phyloP scores from a whole-genome alignment of 23 tunicate genomes.

The Ascidia mentula region DNA sequence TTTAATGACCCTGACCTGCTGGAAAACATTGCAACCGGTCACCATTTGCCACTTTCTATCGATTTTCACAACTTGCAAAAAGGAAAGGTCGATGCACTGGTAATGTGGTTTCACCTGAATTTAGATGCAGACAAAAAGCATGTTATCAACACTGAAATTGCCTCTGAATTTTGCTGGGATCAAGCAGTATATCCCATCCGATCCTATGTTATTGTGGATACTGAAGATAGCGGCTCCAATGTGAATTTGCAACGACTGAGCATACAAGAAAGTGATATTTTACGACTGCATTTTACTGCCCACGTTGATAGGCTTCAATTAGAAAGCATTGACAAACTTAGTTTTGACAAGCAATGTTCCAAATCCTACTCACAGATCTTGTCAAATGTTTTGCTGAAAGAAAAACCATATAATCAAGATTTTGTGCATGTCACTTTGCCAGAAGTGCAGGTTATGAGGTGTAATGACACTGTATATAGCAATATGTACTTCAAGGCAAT shows the following conservation, averaged over 20 bases:
- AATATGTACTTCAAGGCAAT: slow-evolving; percentile 27
- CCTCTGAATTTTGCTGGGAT: slow-evolving; percentile 71
- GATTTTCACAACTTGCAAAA: slow-evolving; percentile 7
- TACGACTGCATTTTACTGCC: slow-evolving; percentile 19
- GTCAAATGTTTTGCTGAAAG: not conserved
- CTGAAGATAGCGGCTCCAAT: not conserved
- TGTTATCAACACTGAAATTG: slow-evolving; percentile 33
- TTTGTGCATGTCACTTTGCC: slow-evolving; percentile 23
- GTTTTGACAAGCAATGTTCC: not conserved
- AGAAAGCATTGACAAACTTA: not conserved
- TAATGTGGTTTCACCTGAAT: slow-evolving; percentile 62
- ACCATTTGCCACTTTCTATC: not conserved
- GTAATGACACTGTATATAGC: slow-evolving; percentile 30
- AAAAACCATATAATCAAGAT: not conserved
- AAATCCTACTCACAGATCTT: slow-evolving; percentile 5
- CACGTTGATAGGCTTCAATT: slow-evolving; percentile 33
- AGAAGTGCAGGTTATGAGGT: slow-evolving; percentile 41
- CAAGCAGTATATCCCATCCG: slow-evolving; percentile 92
- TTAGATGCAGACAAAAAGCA: slow-evolving; percentile 16
- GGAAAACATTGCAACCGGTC: slow-evolving; percentile 32
- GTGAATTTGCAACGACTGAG: not conserved
- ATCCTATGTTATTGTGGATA: not conserved
- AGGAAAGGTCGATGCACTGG: slow-evolving; percentile 54
- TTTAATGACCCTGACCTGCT: slow-evolving; percentile 55
- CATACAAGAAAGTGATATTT: slow-evolving; percentile 1